Base-by-base conservation (phyloP, 1,140 invertebrate genomes). In the Diploscapter pachys region DNA sequence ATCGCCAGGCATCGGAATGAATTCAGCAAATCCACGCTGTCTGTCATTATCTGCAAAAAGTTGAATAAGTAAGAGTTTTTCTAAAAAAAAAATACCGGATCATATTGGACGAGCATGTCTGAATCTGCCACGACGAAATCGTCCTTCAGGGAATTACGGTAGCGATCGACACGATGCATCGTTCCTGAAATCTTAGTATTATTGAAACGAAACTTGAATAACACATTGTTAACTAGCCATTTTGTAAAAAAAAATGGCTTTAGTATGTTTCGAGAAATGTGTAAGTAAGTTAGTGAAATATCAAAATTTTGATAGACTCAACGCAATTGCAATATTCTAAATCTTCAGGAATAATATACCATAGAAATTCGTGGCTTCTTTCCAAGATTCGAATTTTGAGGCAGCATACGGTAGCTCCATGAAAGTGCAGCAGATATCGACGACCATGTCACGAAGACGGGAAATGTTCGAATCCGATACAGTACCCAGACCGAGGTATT, bases 401-500 rank as follows among this genome's bases (percentile, higher is more conserved):
- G 54, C 57, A 11, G 76, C 78, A 73, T 79, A 79, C 5, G 78
- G 78, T 31, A 78, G 65, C 65, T 79, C 78, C n/a, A 79, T 65
- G 59, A 79, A 79, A 51, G 78, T 72, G 62, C 76, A 79, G 49
- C 71, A 75, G 11, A 79, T 56, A 63, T 79, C 77, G n/a, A 79
- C 73, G 63, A 78, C 72, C 54, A 80, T 50, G 53, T 79, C 72
- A 5, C 78, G 77, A 63, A 79, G 73, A 11, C 71, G 63, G 55
- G 63, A 13, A 3, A 78, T 57, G 55, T 77, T 71, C 50, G 64
- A 63, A 68, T 65, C 72, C 3, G 54, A 63, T 6, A 78, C 77
- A 5, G 63, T 77, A 54, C 77, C 77, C 3, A 76, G 64, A n/a
- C 77, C 77, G 11, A 78, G 74, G 49, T 75, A 78, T 52, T 78